A percentile compares a stretch with the other conserved stretches of the same genome.
These are phyloP conservation scores for Valencia hispanica DNA, from an alignment of 2,797 vertebrate genomes.

Conservation along the genomic window DNA sequence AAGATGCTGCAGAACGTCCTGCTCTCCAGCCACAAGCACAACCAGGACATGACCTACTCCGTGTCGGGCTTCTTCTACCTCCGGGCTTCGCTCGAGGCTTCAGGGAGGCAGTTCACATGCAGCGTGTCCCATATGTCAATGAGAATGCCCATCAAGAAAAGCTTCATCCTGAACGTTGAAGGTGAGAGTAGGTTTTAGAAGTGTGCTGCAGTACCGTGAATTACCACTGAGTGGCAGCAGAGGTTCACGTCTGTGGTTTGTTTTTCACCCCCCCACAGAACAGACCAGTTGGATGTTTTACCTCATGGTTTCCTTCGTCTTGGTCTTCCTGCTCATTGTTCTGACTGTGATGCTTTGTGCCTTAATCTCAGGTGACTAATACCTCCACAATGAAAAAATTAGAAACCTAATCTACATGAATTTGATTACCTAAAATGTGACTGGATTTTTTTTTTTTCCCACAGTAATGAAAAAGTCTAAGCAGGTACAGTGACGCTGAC, in stretches of 20 bases:
- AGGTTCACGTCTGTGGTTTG: slow-evolving; percentile 17
- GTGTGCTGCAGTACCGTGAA: neutral
- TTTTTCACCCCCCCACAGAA: slow-evolving; percentile 63
- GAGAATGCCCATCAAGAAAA: slow-evolving; percentile 76
- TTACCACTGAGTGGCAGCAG: slow-evolving; percentile 58
- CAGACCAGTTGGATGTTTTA: slow-evolving; percentile 41
- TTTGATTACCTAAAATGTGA: slow-evolving; percentile 16
- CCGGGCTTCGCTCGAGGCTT: slow-evolving; percentile 56
- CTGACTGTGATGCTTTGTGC: slow-evolving; percentile 41
- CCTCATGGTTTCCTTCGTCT: slow-evolving; percentile 6
- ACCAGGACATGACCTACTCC: slow-evolving; percentile 76
- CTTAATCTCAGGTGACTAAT: slow-evolving; percentile 63
- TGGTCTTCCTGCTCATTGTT: slow-evolving; percentile 27
- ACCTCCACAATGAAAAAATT: neutral
- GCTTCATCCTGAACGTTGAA: slow-evolving; percentile 71
- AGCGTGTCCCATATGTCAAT: slow-evolving; percentile 78
- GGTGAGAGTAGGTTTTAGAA: slow-evolving; percentile 40
- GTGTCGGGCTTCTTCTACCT: slow-evolving; percentile 80
- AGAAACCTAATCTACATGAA: neutral
- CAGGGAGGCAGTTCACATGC: slow-evolving; percentile 75
- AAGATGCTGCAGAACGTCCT: slow-evolving; percentile 67
- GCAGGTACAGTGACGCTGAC: slow-evolving; percentile 58
- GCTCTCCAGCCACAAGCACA: slow-evolving; percentile 78
- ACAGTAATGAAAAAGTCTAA: slow-evolving; percentile 50
- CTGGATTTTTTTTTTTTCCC: slow-evolving; percentile 47